A percentile compares a stretch with the other conserved stretches of the same genome.
These are phyloP conservation scores for Drosophila meridionalis DNA, from an alignment of 2,888 invertebrate species.

Conservation along the genomic window DNA sequence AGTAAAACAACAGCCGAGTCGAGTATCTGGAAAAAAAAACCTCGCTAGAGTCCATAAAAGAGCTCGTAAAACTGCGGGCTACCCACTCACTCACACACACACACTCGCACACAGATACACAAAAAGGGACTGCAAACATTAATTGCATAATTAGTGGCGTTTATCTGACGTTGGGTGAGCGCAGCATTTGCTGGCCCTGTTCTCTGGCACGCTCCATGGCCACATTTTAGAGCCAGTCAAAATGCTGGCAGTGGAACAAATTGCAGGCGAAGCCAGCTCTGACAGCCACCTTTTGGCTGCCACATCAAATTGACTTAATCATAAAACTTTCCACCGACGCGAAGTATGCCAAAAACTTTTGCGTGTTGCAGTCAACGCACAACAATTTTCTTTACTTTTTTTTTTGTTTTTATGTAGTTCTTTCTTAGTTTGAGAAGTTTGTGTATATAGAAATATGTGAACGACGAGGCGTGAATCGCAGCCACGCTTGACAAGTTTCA, in stretches of 20 bases:
- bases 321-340: constrained; percentile 48
- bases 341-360: constrained; percentile 50
- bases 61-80: constrained; percentile 48
- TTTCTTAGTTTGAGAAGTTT: neutral
- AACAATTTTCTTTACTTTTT: constrained; percentile 5
- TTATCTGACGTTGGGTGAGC: constrained; percentile 33
- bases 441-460: neutral
- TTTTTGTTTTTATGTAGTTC: neutral
- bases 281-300: constrained; percentile 26
- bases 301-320: constrained; percentile 53
- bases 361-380: constrained; percentile 15
- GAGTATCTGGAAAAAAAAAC: constrained; percentile 29
- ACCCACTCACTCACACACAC: neutral
- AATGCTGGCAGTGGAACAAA: constrained; percentile 8
- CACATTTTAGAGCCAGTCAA: constrained; percentile 1
- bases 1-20: constrained; percentile 45
- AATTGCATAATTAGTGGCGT: constrained; percentile 68
- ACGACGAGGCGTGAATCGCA: constrained; percentile 9
- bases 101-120: no score
- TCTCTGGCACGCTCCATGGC: neutral
- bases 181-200: neutral
- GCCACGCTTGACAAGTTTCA: constrained; percentile 7
- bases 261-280: neutral
- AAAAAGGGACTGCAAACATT: constrained; percentile 43
- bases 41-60: constrained; percentile 43